A percentile compares a stretch with the other conserved stretches of the same genome.
phyloP scores from a whole-genome alignment of 2,888 invertebrate species.

The Harmothoe impar region DNA sequence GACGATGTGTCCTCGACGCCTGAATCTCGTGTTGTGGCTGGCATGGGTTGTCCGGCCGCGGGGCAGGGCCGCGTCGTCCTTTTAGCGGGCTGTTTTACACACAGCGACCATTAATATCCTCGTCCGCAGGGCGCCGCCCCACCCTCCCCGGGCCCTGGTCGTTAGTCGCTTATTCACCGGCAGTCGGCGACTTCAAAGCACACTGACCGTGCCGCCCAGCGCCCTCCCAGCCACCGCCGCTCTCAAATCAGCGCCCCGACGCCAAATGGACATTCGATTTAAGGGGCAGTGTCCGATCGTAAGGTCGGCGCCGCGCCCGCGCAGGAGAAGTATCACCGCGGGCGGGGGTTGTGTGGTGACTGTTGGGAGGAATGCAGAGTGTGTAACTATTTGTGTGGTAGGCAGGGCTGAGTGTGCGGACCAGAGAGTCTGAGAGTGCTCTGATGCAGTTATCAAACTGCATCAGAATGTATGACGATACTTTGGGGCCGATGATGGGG shows the following conservation, averaged over 20 bases:
- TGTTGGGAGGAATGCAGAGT: background rate
- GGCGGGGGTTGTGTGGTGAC: background rate
- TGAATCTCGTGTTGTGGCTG: background rate
- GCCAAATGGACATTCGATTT: constrained; percentile 61
- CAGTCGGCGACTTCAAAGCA: constrained; percentile 47
- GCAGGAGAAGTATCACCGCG: background rate
- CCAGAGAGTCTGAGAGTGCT: background rate
- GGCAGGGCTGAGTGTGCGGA: background rate
- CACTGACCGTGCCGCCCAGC: background rate
- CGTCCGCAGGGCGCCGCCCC: constrained; percentile 2
- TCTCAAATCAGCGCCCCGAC: constrained; percentile 53
- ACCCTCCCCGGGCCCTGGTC: constrained; percentile 41
- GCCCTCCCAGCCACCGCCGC: background rate
- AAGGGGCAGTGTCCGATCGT: background rate
- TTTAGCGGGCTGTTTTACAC: constrained; percentile 48
- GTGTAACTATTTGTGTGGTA: background rate
- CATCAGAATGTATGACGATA: too few relatives aligned
- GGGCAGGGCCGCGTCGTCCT: background rate
- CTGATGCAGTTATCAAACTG: background rate
- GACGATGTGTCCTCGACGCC: background rate
- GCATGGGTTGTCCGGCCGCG: constrained; percentile 35
- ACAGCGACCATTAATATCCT: constrained; percentile 54
- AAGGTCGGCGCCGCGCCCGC: constrained; percentile 15
- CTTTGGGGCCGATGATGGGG: background rate
- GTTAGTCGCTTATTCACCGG: constrained; percentile 60